phyloP scores from a whole-genome alignment of 2,888 invertebrate genomes.

The Ceramica pisi region DNA sequence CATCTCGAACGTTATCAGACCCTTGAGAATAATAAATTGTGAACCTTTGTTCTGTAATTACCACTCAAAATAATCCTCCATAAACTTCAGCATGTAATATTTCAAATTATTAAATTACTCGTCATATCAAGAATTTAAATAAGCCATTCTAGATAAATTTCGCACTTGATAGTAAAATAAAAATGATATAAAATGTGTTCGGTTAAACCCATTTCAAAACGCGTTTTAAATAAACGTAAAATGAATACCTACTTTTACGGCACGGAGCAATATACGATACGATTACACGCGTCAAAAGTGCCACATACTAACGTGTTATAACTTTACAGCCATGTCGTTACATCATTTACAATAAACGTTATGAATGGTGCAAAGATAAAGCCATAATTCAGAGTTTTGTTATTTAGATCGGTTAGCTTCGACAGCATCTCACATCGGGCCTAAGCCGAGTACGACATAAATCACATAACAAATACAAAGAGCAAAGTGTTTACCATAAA shows the following conservation, averaged over 20 bases:
- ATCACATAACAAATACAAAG: slow-evolving; percentile 86
- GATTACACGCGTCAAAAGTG: slow-evolving; percentile 54
- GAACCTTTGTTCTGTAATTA: slow-evolving; percentile 33
- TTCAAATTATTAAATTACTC: slow-evolving; percentile 28
- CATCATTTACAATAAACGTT: slow-evolving; percentile 49
- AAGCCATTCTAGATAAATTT: slow-evolving; percentile 28
- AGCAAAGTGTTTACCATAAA: slow-evolving; percentile 90
- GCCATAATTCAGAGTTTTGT: slow-evolving; percentile 63
- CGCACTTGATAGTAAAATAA: slow-evolving; percentile 30
- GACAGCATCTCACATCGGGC: slow-evolving; percentile 70
- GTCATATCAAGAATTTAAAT: slow-evolving; percentile 24
- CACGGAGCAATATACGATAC: slow-evolving; percentile 52
- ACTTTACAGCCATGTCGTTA: slow-evolving; percentile 33
- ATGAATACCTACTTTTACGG: slow-evolving; percentile 50
- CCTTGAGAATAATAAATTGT: slow-evolving; percentile 46
- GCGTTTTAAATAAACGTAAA: slow-evolving; percentile 58
- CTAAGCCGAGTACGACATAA: slow-evolving; percentile 76
- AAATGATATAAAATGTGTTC: slow-evolving; percentile 44
- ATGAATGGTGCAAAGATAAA: slow-evolving; percentile 43
- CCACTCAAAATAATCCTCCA: slow-evolving; percentile 51
- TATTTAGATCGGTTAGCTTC: slow-evolving; percentile 68
- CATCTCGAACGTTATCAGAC: slow-evolving; percentile 36
- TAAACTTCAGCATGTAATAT: slow-evolving; percentile 21
- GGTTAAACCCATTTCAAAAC: slow-evolving; percentile 52
- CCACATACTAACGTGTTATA: slow-evolving; percentile 46